Percentiles rank a stretch among this genome's conserved stretches.
phyloP scores from a whole-genome alignment of 2,888 invertebrate species.

The Phengaris arion region DNA sequence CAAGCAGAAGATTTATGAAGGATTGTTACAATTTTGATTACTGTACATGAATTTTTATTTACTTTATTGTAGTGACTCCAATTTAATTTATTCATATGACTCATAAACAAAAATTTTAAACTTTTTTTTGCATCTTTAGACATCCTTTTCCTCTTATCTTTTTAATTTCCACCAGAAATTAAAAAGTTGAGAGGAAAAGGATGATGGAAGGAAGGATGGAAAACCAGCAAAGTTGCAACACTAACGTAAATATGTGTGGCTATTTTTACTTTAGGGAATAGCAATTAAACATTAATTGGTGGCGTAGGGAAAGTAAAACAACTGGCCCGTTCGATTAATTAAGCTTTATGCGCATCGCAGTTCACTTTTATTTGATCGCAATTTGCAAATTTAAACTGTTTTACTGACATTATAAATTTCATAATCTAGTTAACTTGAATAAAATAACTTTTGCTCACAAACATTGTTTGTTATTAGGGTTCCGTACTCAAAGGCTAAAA shows the following conservation, averaged over 20 bases:
- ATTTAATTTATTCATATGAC: neutral
- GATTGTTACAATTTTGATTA: neutral
- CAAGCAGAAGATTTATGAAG: neutral
- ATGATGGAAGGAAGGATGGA: no score
- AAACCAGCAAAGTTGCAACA: slow-evolving; percentile 3
- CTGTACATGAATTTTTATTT: neutral
- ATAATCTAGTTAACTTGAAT: slow-evolving; percentile 22
- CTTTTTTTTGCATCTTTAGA: neutral
- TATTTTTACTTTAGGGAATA: slow-evolving; percentile 45
- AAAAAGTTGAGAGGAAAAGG: no score
- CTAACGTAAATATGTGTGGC: slow-evolving; percentile 39
- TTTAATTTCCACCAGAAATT: neutral
- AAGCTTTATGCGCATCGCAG: slow-evolving; percentile 37
- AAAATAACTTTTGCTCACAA: slow-evolving; percentile 1
- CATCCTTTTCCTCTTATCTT: slow-evolving; percentile 6
- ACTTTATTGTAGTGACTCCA: neutral
- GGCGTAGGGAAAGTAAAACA: slow-evolving; percentile 42
- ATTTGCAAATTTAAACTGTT: slow-evolving; percentile 37
- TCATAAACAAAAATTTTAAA: neutral
- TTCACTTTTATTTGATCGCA: slow-evolving; percentile 41
- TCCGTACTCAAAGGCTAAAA: no score
- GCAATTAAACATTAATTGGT: slow-evolving; percentile 45
- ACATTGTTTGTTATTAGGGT: neutral
- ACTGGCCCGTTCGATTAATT: slow-evolving; percentile 41
- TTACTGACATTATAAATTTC: slow-evolving; percentile 25